Evolutionary conservation across 37 sponge, comb jelly and placozoan species (phyloP).

Genomic region (Lycopodina hypogea): DNA sequence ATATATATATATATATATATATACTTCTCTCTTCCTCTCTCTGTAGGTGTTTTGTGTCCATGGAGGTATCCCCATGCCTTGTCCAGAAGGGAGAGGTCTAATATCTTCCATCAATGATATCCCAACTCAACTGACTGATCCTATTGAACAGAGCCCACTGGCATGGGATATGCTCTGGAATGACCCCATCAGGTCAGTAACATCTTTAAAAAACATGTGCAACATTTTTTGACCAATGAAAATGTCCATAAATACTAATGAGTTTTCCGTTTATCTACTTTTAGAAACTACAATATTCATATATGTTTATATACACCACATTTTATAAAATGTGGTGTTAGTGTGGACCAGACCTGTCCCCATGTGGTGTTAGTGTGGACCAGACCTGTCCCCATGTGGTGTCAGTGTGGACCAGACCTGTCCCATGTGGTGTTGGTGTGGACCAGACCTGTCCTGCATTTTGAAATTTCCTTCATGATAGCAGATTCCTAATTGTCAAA

Average conservation of each 20-base stretch:
- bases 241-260: too few relatives aligned
- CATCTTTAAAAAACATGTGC: neutral
- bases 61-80: conserved; percentile 80
- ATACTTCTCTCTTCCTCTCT: conserved; percentile 14
- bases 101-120: conserved; percentile 77
- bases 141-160: conserved; percentile 71
- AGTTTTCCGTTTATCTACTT: neutral
- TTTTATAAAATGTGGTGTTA: too few relatives aligned
- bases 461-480: too few relatives aligned
- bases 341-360: too few relatives aligned
- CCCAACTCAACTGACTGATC: conserved; percentile 68
- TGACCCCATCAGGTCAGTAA: conserved; percentile 87
- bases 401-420: too few relatives aligned
- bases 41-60: conserved; percentile 93
- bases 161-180: conserved; percentile 98
- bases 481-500: too few relatives aligned
- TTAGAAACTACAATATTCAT: neutral
- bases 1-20: conserved; percentile 4
- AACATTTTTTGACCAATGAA: neutral
- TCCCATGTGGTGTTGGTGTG: too few relatives aligned
- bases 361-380: too few relatives aligned
- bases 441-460: too few relatives aligned
- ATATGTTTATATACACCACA: too few relatives aligned
- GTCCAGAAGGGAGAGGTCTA: conserved; percentile 53
- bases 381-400: too few relatives aligned